Evolutionary conservation across 2,888 invertebrate species (phyloP).

Genomic region (Anaspis maculata): DNA sequence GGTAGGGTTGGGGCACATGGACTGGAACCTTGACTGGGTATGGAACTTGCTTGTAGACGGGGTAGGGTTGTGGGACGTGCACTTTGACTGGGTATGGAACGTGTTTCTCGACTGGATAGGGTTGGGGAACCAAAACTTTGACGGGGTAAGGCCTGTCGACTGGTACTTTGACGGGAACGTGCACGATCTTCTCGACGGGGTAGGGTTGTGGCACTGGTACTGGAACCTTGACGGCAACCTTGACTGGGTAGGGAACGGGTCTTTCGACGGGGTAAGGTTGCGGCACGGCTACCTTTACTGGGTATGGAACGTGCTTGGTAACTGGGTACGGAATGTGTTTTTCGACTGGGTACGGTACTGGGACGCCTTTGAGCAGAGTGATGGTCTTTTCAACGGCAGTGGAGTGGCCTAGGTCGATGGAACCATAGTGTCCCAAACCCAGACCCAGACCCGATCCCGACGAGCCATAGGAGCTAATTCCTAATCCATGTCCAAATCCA

Average conservation of each 20-base stretch:
- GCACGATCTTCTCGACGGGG: conserved; percentile 71
- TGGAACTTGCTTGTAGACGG: conserved; percentile 67
- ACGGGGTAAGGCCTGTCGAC: conserved; percentile 73
- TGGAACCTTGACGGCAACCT: conserved; percentile 71
- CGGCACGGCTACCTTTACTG: conserved; percentile 54
- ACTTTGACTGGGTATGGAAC: conserved; percentile 69
- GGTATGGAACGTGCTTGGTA: conserved; percentile 57
- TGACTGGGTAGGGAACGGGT: conserved; percentile 63
- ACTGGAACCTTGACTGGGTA: conserved; percentile 68
- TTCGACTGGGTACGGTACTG: conserved; percentile 56
- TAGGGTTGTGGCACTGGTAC: conserved; percentile 69
- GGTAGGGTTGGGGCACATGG: conserved; percentile 68
- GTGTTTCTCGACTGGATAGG: conserved; percentile 72
- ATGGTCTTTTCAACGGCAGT: conserved; percentile 54
- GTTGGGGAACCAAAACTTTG: conserved; percentile 69
- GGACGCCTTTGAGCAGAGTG: conserved; percentile 58
- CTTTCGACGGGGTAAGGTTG: conserved; percentile 65
- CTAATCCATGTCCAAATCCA: neutral
- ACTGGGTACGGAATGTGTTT: conserved; percentile 56
- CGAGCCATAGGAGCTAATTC: conserved; percentile 14
- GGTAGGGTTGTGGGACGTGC: conserved; percentile 67
- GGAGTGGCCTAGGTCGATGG: conserved; percentile 37
- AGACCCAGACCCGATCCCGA: conserved; percentile 26
- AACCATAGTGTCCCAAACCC: conserved; percentile 17
- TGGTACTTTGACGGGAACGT: conserved; percentile 59